phyloP scores from a whole-genome alignment of 1,140 invertebrate species.

The Andricus grossulariae region DNA sequence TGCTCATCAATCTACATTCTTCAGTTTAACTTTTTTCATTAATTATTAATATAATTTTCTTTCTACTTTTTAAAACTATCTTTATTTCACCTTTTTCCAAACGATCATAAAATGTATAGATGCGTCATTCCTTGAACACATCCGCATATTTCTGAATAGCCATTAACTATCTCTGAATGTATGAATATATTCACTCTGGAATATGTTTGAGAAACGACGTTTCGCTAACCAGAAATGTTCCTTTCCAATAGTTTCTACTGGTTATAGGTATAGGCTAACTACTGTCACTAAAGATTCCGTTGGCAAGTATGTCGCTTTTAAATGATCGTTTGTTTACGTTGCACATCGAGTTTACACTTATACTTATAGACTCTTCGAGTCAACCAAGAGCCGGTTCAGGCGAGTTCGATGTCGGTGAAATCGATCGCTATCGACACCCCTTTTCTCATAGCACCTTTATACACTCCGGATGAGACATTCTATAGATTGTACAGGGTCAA shows the following conservation, averaged over 20 bases:
- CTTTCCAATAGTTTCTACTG: conserved; percentile 21
- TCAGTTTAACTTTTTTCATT: too few species aligned
- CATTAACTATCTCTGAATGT: not conserved
- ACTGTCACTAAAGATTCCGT: conserved; percentile 16
- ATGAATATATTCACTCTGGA: conserved; percentile 13
- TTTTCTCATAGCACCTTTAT: conserved; percentile 27
- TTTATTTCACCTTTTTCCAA: not conserved
- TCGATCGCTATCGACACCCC: conserved; percentile 39
- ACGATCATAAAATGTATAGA: not conserved
- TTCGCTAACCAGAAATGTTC: conserved; percentile 14
- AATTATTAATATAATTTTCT: too few species aligned
- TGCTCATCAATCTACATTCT: too few species aligned
- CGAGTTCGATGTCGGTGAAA: conserved; percentile 38
- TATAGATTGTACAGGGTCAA: not conserved
- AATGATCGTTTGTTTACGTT: conserved; percentile 35
- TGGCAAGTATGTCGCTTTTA: conserved; percentile 12
- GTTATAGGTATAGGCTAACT: not conserved
- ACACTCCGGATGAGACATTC: conserved; percentile 22
- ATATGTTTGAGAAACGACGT: conserved; percentile 6
- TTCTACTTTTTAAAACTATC: not conserved
- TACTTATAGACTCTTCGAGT: not conserved
- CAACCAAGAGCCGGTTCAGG: conserved; percentile 31
- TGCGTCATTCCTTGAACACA: not conserved
- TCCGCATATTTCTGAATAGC: conserved; percentile 14
- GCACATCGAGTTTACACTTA: conserved; percentile 23